These are phyloP conservation scores for Hydra vulgaris DNA, from an alignment of 30 jellyfish, hydroid and myxozoan genomes.

Conservation along the genomic window DNA sequence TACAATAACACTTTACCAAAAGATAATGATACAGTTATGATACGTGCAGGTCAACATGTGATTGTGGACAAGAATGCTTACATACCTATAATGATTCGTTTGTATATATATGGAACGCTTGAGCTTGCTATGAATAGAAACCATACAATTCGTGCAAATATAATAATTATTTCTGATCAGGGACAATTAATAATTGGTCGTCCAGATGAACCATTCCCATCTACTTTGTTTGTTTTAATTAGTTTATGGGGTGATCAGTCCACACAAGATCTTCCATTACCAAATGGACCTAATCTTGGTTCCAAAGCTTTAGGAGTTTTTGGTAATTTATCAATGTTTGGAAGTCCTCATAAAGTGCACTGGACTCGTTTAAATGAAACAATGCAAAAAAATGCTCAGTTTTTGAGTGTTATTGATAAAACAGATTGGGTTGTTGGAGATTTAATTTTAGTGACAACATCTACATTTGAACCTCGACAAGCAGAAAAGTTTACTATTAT, in stretches of 20 bases:
- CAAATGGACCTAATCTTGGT: constrained; percentile 70
- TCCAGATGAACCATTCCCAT: constrained; percentile 41
- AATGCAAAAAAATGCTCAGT: constrained; percentile 25
- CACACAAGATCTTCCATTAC: constrained; percentile 55
- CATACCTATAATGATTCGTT: constrained; percentile 48
- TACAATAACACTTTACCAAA: constrained; percentile 44
- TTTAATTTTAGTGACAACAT: constrained; percentile 58
- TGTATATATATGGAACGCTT: constrained; percentile 72
- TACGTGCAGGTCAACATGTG: constrained; percentile 56
- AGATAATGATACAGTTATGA: constrained; percentile 61
- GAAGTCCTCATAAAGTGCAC: constrained; percentile 46
- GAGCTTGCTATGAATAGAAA: constrained; percentile 45
- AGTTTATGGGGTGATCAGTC: constrained; percentile 63
- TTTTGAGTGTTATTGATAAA: constrained; percentile 29
- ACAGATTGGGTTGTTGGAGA: constrained; percentile 84
- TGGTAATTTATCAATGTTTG: constrained; percentile 56
- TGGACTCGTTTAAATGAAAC: constrained; percentile 71
- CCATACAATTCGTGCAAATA: constrained; percentile 50
- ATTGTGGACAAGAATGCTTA: constrained; percentile 37
- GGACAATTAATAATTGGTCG: constrained; percentile 49
- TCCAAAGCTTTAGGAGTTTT: constrained; percentile 80
- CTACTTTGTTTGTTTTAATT: constrained; percentile 44
- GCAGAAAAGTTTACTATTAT: constrained; percentile 57
- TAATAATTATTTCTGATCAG: constrained; percentile 21
- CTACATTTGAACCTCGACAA: constrained; percentile 63